Conservation (phyloP, 2,113 vertebrate genomes). For the Gracilinanus agilis region DNA sequence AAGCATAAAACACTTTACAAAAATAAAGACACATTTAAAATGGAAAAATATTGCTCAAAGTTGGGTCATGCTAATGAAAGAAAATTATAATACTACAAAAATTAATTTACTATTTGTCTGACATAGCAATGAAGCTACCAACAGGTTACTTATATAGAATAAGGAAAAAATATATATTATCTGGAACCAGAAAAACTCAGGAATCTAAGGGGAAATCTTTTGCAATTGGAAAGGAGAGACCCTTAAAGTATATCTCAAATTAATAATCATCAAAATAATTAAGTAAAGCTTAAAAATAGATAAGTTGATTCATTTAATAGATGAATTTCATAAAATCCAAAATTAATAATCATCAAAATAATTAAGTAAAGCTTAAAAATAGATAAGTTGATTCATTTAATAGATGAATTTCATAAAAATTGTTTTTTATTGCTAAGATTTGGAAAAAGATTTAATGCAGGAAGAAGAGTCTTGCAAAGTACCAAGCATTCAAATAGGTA, state of each 20-base stretch:
- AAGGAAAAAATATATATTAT: background rate
- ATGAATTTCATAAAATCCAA: background rate
- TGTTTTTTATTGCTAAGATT: background rate
- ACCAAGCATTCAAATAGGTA: background rate
- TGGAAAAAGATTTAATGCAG: background rate
- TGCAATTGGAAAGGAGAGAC: background rate
- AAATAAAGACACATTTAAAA: background rate
- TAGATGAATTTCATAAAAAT: background rate
- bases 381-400: background rate
- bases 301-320: background rate
- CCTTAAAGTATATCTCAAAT: background rate
- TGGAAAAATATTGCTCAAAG: background rate
- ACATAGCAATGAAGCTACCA: background rate
- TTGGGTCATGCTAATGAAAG: background rate
- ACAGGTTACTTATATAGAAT: background rate
- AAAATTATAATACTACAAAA: background rate
- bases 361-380: background rate
- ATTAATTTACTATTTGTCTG: background rate
- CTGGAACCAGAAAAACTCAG: background rate
- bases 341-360: background rate
- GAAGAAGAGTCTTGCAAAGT: background rate
- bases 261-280: background rate
- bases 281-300: background rate
- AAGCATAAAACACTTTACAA: background rate
- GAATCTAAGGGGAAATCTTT: background rate